Percentiles rank a stretch among this genome's conserved stretches.
Conservation (phyloP, 2,888 invertebrate species). For the Ecliptopera silaceata region DNA sequence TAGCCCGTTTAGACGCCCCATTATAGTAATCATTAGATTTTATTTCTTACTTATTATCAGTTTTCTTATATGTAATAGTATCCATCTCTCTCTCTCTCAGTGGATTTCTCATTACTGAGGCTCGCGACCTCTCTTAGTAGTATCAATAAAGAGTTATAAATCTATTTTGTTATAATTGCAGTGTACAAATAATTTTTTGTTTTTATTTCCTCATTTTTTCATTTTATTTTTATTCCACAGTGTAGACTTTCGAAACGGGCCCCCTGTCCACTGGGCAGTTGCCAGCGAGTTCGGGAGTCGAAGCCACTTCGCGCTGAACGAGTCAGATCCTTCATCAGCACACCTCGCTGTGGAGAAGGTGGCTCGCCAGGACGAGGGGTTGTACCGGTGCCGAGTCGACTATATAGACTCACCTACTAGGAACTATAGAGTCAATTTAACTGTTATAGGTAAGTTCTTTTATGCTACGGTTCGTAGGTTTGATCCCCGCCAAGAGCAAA, state of each 20-base stretch:
- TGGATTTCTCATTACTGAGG: too few species aligned
- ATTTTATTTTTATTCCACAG: slow-evolving; percentile 63
- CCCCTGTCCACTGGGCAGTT: slow-evolving; percentile 89
- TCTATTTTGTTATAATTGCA: neutral
- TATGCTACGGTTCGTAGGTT: too few species aligned
- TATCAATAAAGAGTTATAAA: too few species aligned
- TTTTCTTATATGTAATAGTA: too few species aligned
- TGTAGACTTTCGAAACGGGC: slow-evolving; percentile 89
- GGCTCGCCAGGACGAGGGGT: slow-evolving; percentile 88
- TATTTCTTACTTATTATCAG: too few species aligned
- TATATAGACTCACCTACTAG: slow-evolving; percentile 94
- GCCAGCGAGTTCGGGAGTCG: slow-evolving; percentile 90
- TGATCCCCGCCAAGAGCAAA: too few species aligned
- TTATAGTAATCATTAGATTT: too few species aligned
- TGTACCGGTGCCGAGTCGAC: slow-evolving; percentile 94
- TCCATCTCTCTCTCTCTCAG: too few species aligned
- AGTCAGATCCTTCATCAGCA: slow-evolving; percentile 87
- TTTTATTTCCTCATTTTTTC: neutral
- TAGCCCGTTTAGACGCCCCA: too few species aligned
- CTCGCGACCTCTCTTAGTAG: too few species aligned
- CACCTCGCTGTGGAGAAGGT: slow-evolving; percentile 89
- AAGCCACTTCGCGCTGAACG: slow-evolving; percentile 89
- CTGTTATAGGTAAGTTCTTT: slow-evolving; percentile 91
- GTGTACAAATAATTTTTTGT: neutral
- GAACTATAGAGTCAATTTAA: slow-evolving; percentile 93